Percentiles rank a stretch among this genome's conserved stretches.
phyloP scores from a whole-genome alignment of 2,113 vertebrate species.

The Sarotherodon lohbergeri region DNA sequence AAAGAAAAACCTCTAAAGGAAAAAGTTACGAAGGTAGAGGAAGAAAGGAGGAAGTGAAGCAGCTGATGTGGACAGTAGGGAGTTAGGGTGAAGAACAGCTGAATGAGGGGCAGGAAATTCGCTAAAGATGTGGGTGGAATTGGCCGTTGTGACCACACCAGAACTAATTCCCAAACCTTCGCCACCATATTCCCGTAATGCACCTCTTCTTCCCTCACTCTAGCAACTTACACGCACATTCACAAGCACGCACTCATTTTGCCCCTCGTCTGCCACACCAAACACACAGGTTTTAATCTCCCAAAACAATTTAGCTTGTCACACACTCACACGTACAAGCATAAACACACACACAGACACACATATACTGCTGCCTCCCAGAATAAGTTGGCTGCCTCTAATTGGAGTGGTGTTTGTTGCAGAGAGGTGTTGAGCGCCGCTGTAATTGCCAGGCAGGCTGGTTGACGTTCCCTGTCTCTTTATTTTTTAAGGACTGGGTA shows the following conservation, averaged over 20 bases:
- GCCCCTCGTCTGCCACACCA: background rate
- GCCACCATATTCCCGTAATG: background rate
- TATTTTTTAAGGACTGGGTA: conserved; percentile 71
- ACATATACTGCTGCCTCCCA: conserved; percentile 29
- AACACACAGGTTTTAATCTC: conserved; percentile 21
- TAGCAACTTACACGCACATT: background rate
- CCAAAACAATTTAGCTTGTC: conserved; percentile 41
- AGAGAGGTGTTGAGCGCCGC: conserved; percentile 63
- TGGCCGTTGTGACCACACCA: background rate
- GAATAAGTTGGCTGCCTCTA: conserved; percentile 60
- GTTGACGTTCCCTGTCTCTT: conserved; percentile 65
- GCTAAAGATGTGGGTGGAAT: background rate
- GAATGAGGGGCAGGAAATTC: background rate
- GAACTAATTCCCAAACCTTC: background rate
- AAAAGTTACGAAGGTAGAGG: background rate
- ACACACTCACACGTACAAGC: conserved; percentile 13
- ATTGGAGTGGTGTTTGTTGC: conserved; percentile 69
- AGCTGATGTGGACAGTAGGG: background rate
- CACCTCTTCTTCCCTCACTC: conserved; percentile 3
- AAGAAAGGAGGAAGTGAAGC: background rate
- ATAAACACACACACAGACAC: conserved; percentile 14
- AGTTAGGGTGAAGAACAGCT: background rate
- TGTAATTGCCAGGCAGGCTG: conserved; percentile 68
- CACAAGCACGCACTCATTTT: background rate
- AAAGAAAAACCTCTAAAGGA: background rate